Conservation (phyloP, 2,888 invertebrate species). For the Pollenia angustigena region DNA sequence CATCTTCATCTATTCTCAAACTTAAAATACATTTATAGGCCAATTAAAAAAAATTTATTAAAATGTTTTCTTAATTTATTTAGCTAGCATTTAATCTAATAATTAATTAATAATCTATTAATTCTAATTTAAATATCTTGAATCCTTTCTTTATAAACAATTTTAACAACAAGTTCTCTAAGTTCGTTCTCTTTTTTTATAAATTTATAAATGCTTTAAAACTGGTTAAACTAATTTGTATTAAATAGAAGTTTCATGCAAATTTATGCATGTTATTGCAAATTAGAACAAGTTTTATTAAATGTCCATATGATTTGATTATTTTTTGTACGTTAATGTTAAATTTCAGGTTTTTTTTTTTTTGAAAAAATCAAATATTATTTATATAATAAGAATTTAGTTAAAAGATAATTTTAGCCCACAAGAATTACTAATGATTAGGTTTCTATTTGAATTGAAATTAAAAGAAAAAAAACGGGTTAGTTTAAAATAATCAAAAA, state of each 20-base stretch:
- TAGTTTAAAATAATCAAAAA: too few species aligned
- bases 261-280: slow-evolving; percentile 15
- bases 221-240: slow-evolving; percentile 36
- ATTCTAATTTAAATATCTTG: too few species aligned
- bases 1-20: too few species aligned
- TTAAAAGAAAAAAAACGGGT: too few species aligned
- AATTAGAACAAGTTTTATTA: slow-evolving; percentile 34
- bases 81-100: too few species aligned
- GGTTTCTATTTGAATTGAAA: not conserved
- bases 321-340: not conserved
- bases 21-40: too few species aligned
- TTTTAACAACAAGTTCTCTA: slow-evolving; percentile 48
- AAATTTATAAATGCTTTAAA: not conserved
- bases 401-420: not conserved
- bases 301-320: not conserved
- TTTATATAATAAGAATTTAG: not conserved
- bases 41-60: too few species aligned
- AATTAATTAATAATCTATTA: too few species aligned
- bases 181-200: not conserved
- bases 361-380: not conserved
- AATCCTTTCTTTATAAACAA: not conserved
- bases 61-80: too few species aligned
- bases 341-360: slow-evolving; percentile 14
- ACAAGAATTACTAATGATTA: not conserved
- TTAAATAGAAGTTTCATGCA: slow-evolving; percentile 13